Evolutionary conservation across 2,888 invertebrate genomes (phyloP), one percentile per base, ranked within the genome.

Genomic region (Graphium colonna): DNA sequence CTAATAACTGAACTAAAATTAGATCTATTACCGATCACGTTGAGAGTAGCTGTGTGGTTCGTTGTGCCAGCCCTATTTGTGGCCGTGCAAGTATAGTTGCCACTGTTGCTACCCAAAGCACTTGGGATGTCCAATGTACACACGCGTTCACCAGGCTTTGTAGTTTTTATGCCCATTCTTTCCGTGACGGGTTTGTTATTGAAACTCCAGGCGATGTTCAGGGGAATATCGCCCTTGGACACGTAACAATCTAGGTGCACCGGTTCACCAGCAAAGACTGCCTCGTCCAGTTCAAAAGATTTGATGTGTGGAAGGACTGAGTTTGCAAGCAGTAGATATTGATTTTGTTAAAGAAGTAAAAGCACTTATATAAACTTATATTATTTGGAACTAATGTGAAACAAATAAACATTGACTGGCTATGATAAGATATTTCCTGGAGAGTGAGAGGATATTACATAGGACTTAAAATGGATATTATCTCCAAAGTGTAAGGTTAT

Each of bases 151-250:
- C 92, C 93, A 61, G 92, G 85, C 65, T 91, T 91, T 68, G 92
- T 84, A 13, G 79, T 85, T 60, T 80, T 79, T 52, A 81, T 64
- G 12, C 84, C 85, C 80, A 84, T 78, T 64, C 69, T 80, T 61
- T 73, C 75, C 36, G 77, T 75, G 18, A 88, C 67, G 26, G 73
- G 88, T 58, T 90, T 76, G 39, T 93, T 93, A 77, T 94, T 93
- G 64, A 94, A 93, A 59, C 91, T 91, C 95, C 95, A 96, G 38
- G 90, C 83, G 53, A 95, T 93, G 57, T 91, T 91, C 60, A n/a
- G n/a, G n/a, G n/a, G n/a, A n/a, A n/a, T n/a, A n/a, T n/a, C n/a
- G n/a, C n/a, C n/a, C n/a, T n/a, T 92, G 9, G 92, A 91, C 46
- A 94, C 92, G 62, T 93, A 91, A 73, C 95, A 95, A 62, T 91